Evolutionary conservation across 2,797 vertebrate genomes (phyloP), one percentile per base, ranked within the genome.

Genomic region (Naso thynnoides): DNA sequence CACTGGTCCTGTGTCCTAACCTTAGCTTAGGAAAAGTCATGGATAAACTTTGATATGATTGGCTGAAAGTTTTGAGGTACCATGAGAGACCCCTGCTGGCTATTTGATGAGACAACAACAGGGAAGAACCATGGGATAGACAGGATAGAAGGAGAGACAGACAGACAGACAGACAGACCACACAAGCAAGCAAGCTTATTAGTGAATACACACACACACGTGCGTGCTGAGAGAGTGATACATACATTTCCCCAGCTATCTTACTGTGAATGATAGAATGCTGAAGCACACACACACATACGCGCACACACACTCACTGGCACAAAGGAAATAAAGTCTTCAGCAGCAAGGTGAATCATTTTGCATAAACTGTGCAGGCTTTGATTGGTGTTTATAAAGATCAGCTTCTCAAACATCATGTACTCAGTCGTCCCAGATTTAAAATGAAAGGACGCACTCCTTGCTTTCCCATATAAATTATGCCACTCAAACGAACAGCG

Each of bases 71-170:
- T 29, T 44, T 29, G 64, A 13, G 50, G 38, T 71, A 49, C 70
- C 19, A 63, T 66, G 39, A 45, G 70, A 77, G 73, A 82, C 79
- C 69, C 76, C 77, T 87, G 50, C 71, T 82, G 74, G 60, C 8
- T 62, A 7, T 14, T 45, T 54, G 42, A 67, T 70, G n/a, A 44
- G 16, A 76, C 16, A 73, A 42, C 65, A 72, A 61, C 29, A 39
- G 21, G 24, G 54, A 76, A 63, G 50, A 3, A 5, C 6, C 31
- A 58, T 0, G 1, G 24, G 24, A 54, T 38, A 21, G 52, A 29
- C 39, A 66, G n/a, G 49, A 38, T 6, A 50, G 49, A 50, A n/a
- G 31, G 24, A 29, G 47, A 62, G 33, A 50, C n/a, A 38, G 23
- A 23, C 31, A 62, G 33, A 44, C 50, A 66, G 42, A 29, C 18